Percentiles rank a stretch among this genome's conserved stretches.
Conservation (phyloP, 2,888 invertebrate species). For the Isoperla grammatica region DNA sequence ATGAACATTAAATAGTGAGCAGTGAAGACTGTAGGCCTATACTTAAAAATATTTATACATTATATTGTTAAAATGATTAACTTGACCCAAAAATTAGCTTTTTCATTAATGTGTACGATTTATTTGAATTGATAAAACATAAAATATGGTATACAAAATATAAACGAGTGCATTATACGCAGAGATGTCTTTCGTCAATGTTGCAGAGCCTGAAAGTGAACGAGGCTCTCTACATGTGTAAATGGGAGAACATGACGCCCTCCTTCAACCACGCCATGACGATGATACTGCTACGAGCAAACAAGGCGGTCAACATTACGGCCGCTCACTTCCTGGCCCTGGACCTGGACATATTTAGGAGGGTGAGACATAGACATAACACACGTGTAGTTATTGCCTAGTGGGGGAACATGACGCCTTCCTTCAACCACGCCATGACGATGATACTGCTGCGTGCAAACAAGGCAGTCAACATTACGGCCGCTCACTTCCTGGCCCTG, state of each 20-base stretch:
- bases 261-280: neutral
- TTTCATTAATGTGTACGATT: too few species aligned
- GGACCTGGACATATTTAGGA: neutral
- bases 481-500: neutral
- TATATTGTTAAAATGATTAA: too few species aligned
- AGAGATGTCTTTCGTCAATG: too few species aligned
- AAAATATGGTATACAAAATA: too few species aligned
- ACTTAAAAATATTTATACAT: too few species aligned
- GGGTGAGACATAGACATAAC: neutral
- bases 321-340: neutral
- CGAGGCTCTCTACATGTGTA: neutral
- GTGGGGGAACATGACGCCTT: neutral
- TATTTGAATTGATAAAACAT: too few species aligned
- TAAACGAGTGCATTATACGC: too few species aligned
- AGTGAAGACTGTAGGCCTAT: too few species aligned
- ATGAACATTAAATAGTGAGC: too few species aligned
- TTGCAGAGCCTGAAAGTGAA: constrained; percentile 4
- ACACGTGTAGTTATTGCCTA: too few species aligned
- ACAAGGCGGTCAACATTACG: neutral
- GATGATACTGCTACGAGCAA: neutral
- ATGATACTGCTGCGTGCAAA: neutral
- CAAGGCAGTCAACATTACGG: neutral
- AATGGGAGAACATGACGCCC: neutral
- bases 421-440: neutral
- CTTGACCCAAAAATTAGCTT: too few species aligned